Evolutionary conservation across 2,113 vertebrate species (phyloP).

Genomic region (Gallinago media): DNA sequence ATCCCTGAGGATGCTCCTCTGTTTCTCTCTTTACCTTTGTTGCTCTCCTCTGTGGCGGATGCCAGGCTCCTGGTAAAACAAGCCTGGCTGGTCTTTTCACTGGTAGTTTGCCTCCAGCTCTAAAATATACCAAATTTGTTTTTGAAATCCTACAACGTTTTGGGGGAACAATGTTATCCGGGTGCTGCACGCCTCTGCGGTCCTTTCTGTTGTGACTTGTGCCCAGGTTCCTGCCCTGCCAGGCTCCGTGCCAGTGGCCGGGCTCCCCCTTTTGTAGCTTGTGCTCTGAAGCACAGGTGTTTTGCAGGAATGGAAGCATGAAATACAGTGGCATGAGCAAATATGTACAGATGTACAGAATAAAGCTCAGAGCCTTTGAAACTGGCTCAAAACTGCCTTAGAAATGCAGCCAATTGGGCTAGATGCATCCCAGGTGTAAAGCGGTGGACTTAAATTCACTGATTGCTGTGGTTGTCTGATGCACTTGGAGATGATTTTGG

Average conservation of each 20-base stretch:
- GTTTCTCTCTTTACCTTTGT: neutral
- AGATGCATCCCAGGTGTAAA: neutral
- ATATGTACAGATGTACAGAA: neutral
- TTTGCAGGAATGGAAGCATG: neutral
- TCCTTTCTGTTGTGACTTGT: neutral
- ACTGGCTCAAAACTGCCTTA: neutral
- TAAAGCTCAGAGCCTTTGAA: constrained; percentile 26
- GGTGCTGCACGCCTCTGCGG: neutral
- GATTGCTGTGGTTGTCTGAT: neutral
- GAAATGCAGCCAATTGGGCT: neutral
- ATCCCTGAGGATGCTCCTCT: neutral
- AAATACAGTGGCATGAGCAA: neutral
- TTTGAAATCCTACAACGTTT: neutral
- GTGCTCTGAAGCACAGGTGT: neutral
- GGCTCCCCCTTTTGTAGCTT: neutral
- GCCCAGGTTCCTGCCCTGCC: neutral
- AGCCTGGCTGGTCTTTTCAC: neutral
- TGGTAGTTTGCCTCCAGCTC: neutral
- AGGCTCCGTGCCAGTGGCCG: neutral
- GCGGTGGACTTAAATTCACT: neutral
- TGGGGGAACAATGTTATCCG: constrained; percentile 40
- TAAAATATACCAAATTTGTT: neutral
- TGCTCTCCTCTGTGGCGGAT: neutral
- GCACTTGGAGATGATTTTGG: neutral
- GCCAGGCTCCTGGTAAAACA: constrained; percentile 9